These are phyloP conservation scores for Pseudopipra pipra DNA, from an alignment of 2,113 vertebrate species.

Conservation along the genomic window DNA sequence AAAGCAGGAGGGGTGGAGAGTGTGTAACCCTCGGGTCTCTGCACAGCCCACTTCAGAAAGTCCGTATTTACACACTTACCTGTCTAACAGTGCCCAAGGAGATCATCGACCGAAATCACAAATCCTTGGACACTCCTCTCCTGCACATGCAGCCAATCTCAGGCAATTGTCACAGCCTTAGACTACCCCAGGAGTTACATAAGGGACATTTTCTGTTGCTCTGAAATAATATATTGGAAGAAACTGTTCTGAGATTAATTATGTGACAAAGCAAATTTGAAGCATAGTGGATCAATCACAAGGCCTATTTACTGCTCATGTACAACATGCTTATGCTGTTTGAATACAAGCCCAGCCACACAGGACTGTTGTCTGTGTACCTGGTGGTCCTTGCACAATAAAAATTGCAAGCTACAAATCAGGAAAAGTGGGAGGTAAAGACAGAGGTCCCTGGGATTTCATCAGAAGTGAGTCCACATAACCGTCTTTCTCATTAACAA, in stretches of 20 bases:
- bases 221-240: neutral
- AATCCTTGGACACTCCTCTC: neutral
- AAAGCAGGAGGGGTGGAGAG: neutral
- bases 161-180: neutral
- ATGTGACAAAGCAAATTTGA: neutral
- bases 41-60: neutral
- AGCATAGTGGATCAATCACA: neutral
- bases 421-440: neutral
- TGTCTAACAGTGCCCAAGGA: rapidly evolving
- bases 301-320: neutral
- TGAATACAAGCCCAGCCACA: neutral
- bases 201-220: neutral
- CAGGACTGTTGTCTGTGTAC: neutral
- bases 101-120: neutral
- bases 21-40: neutral
- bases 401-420: neutral
- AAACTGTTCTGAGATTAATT: neutral
- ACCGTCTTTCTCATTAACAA: neutral
- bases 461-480: neutral
- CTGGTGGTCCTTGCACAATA: neutral
- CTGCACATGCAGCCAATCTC: neutral
- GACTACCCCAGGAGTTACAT: neutral
- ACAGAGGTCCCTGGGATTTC: neutral
- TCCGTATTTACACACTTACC: neutral
- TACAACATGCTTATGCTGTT: neutral